A percentile compares a stretch with the other conserved stretches of the same genome.
These are phyloP conservation scores for Pyxicephalus adspersus DNA, from an alignment of 2,113 vertebrate genomes.

Conservation along the genomic window DNA sequence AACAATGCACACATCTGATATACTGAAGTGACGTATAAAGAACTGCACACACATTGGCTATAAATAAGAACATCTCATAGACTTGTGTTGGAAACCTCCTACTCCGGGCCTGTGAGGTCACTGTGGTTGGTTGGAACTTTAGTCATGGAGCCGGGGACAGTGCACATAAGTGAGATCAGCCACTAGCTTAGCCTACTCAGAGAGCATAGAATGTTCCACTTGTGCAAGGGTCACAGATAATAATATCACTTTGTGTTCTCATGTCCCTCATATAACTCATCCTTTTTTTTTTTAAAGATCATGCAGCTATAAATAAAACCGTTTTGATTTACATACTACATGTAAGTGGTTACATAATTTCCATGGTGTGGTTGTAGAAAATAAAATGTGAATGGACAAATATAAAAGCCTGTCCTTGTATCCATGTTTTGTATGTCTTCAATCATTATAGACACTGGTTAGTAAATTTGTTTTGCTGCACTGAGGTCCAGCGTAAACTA, in stretches of 20 bases:
- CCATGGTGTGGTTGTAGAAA: not conserved
- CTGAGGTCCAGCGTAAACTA: too few relatives aligned
- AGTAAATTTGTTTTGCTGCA: too few relatives aligned
- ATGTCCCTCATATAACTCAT: constrained; percentile 20
- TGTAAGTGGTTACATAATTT: not conserved
- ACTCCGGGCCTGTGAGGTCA: not conserved
- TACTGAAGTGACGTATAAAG: too few relatives aligned
- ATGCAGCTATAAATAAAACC: not conserved
- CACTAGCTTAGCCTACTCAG: not conserved
- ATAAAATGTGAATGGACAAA: not conserved
- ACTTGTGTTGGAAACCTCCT: constrained; percentile 15
- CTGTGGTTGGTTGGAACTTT: not conserved
- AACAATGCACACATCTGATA: too few relatives aligned
- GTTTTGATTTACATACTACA: constrained; percentile 4
- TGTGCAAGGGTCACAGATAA: constrained; percentile 24
- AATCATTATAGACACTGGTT: too few relatives aligned
- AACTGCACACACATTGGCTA: not conserved
- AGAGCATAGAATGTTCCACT: constrained; percentile 8
- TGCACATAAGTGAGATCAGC: constrained; percentile 1
- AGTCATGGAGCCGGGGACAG: constrained; percentile 14
- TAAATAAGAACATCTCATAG: constrained; percentile 13
- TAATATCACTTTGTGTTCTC: constrained; percentile 46
- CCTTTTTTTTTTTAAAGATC: constrained; percentile 16
- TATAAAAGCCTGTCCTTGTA: too few relatives aligned
- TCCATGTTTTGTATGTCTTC: too few relatives aligned